Evolutionary conservation across 2,888 invertebrate species (phyloP), one percentile per base, ranked within the genome.

Genomic region (Embidobia sp.): DNA sequence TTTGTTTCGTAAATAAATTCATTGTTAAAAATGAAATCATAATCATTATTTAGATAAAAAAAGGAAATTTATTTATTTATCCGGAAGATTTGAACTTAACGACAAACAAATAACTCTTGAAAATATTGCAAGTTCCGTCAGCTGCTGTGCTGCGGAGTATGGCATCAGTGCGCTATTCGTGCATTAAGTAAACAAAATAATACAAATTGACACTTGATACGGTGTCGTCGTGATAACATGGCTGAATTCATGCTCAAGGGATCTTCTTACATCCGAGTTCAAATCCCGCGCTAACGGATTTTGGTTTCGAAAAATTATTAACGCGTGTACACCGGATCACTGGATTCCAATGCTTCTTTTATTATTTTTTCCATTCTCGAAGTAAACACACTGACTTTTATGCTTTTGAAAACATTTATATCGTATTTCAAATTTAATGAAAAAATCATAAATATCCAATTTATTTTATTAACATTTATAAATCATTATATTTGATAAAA

Each of bases 181-280:
- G 61, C 48, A 61, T 61, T 61, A 61, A 48, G 61, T 61, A 44
- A 59, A 59, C 44, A 61, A 61, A 61, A 61, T 61, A 61, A 61
- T 61, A 61, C 26, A 35, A 61, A 48, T 26, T 46, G 61, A 48
- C 61, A 61, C 13, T 37, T 61, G 61, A 61, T 61, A 61, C 22
- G 61, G 33, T 27, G 48, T 61, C 48, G 46, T 27, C 61, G 22
- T 35, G 48, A 61, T 61, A 61, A 37, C 49, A 63, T 40, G 63
- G 40, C 40, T 63, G 29, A 63, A 63, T 29, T 49, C 48, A 49
- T 63, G 37, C 49, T 49, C 16, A 49, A 40, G 15, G 46, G 49
- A 63, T 61, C 48, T 35, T 63, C 63, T 63, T 49, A 63, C 63
- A 63, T 18, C 63, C 48, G 40, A 63, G 63, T 63, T 63, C 27